Evolutionary conservation across 2,797 vertebrate species (phyloP), one percentile per base, ranked within the genome.

Genomic region (Sylvilagus floridanus): DNA sequence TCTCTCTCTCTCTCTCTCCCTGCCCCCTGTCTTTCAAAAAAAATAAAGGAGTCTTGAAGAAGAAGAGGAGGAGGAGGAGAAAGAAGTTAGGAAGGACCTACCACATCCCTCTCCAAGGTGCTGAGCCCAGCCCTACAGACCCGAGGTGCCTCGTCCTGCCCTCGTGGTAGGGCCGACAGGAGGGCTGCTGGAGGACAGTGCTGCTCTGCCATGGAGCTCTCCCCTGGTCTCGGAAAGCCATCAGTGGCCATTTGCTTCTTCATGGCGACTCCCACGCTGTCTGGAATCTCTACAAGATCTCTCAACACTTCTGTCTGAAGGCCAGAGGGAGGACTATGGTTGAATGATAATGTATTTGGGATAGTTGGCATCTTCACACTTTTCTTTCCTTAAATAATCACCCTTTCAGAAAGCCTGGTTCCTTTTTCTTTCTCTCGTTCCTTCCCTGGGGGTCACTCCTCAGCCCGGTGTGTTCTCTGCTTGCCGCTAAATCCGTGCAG

Each of bases 51-150:
- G 19, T 57, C 54, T 57, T 57, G 54, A 57, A 57, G 54, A 57
- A 57, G 13, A 57, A 6, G 54, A 57, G 19, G 54, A 57, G 19
- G 6, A 57, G 19, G 54, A 57, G 19, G 54, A 57, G 17, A 19
- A 57, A 57, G 19, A 57, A 57, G 13, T 57, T 16, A 19, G 5
- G 16, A 16, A 57, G 19, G 16, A 57, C 37, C 21, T 28, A 4
- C 26, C 37, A 17, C 3, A 32, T 16, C 22, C 42, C 2, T 71
- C 32, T 11, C 0, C 32, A 0, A 0, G 22, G 10, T 6, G 0
- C 42, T 57, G 17, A 68, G 72, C 66, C 24, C 1, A 72, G 28
- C 24, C 2, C 2, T n/a, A 22, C 57, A 66, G 24, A 19, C 17
- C 11, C 26, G 16, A 5, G 2, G 4, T 21, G 16, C 21, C 16